Evolutionary conservation across 2,113 vertebrate species (phyloP), one percentile per base, ranked within the genome.

Genomic region (Cyrtonyx montezumae): DNA sequence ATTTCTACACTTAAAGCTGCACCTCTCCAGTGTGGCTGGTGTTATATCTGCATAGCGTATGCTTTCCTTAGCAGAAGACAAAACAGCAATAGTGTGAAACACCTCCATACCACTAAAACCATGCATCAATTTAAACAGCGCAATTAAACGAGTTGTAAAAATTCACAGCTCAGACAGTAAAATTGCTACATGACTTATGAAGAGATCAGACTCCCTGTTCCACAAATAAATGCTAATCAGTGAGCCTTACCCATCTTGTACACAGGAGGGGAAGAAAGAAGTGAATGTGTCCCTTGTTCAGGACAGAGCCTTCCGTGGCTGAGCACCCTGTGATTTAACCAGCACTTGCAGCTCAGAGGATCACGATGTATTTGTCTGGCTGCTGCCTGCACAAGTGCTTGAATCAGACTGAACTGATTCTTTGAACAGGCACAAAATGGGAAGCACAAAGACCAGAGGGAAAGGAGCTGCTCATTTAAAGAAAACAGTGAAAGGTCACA

Each of bases 381-480:
- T 0, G 49, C 84, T 80, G 79, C 81, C 84, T 85, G 75, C 37
- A 79, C 43, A 95, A 90, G 77, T 61, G 79, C 42, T 91, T 74
- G n/a, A 88, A 79, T 87, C 78, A 74, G 63, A 55, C 78, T 84
- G 90, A 95, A 69, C 74, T 34, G 70, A 91, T 76, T 66, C 74
- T 95, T 92, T 92, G 78, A 87, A 93, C 7, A 84, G 58, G 45
- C 81, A 67, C 6, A 17, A 84, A 84, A 58, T 78, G 20, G 28
- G 46, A 87, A 79, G 95, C 70, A 74, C 75, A n/a, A 13, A 5
- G 6, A 62, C 49, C 73, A 42, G 53, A 94, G 66, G 71, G 67
- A 94, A 79, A 87, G 59, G 87, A 89, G 75, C 46, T 92, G 71
- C 42, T 89, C 49, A 32, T 95, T 92, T 79, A 93, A 92, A 91